A percentile compares a stretch with the other conserved stretches of the same genome.
Conservation (phyloP, 2,888 invertebrate species). For the Dolichomitus sp. region DNA sequence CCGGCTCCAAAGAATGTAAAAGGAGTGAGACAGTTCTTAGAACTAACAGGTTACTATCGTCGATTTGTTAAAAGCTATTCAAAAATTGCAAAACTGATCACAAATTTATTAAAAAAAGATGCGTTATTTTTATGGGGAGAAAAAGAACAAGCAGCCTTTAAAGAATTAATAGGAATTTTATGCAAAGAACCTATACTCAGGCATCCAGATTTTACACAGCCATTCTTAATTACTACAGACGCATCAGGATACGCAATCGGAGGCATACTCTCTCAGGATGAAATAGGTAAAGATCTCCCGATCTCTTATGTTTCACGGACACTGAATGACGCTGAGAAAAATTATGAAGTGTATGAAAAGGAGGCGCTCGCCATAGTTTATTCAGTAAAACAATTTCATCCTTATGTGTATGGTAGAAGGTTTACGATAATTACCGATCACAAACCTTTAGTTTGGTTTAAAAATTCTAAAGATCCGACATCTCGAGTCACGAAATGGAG, state of each 20-base stretch:
- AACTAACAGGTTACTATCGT: too few relatives aligned
- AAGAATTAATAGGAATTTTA: background rate
- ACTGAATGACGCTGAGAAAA: background rate
- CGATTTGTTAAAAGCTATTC: too few relatives aligned
- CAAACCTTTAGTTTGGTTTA: constrained; percentile 23
- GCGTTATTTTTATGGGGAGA: background rate
- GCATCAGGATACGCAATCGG: background rate
- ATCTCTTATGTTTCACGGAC: background rate
- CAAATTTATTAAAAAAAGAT: background rate
- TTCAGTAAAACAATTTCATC: constrained; percentile 37
- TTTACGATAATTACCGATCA: constrained; percentile 35
- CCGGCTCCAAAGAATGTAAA: background rate
- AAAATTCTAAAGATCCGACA: constrained; percentile 23
- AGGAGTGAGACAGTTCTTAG: background rate
- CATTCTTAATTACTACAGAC: background rate
- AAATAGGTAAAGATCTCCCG: background rate
- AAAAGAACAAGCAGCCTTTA: too few relatives aligned
- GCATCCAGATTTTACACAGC: background rate
- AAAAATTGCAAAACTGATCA: background rate
- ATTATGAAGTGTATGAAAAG: background rate
- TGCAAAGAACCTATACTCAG: background rate
- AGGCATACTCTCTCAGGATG: background rate
- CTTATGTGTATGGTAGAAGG: constrained; percentile 30
- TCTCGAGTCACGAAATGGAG: constrained; percentile 45
- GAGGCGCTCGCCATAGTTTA: constrained; percentile 18